phyloP scores from a whole-genome alignment of 2,797 vertebrate genomes.

The Hipposideros larvatus region DNA sequence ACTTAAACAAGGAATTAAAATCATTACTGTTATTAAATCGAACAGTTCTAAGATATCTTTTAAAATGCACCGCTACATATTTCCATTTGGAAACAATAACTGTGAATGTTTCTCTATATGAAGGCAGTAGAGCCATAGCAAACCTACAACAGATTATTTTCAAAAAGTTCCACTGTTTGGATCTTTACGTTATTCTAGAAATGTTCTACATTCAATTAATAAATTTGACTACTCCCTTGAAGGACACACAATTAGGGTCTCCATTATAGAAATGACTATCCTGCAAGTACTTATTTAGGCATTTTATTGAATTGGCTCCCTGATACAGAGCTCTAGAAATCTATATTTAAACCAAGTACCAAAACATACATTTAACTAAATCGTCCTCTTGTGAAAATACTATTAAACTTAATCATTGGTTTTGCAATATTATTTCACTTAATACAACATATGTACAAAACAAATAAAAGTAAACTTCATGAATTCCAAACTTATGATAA shows the following conservation, averaged over 20 bases:
- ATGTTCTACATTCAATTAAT: constrained; percentile 8
- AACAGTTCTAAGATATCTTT: not conserved
- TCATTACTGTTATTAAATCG: not conserved
- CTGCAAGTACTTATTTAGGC: not conserved
- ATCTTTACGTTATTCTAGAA: constrained; percentile 26
- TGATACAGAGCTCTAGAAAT: not conserved
- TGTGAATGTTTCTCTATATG: not conserved
- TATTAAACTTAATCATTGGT: constrained; percentile 21
- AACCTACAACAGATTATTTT: constrained; percentile 9
- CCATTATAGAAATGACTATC: not conserved
- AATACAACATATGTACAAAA: not conserved
- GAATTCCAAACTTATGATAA: not conserved
- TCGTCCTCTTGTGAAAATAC: constrained; percentile 50
- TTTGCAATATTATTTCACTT: constrained; percentile 18
- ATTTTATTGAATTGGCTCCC: not conserved
- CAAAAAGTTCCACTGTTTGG: not conserved
- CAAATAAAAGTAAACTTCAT: not conserved
- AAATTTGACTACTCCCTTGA: not conserved
- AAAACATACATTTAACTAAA: constrained; percentile 22
- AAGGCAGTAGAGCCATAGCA: not conserved
- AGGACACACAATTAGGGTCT: not conserved
- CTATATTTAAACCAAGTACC: not conserved
- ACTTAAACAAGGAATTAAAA: not conserved
- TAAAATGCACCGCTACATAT: not conserved
- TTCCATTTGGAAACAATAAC: constrained; percentile 25